Percentiles rank a stretch among this genome's conserved stretches.
Evolutionary conservation across 2,113 vertebrate species (phyloP).

Genomic region (Takifugu bimaculatus): DNA sequence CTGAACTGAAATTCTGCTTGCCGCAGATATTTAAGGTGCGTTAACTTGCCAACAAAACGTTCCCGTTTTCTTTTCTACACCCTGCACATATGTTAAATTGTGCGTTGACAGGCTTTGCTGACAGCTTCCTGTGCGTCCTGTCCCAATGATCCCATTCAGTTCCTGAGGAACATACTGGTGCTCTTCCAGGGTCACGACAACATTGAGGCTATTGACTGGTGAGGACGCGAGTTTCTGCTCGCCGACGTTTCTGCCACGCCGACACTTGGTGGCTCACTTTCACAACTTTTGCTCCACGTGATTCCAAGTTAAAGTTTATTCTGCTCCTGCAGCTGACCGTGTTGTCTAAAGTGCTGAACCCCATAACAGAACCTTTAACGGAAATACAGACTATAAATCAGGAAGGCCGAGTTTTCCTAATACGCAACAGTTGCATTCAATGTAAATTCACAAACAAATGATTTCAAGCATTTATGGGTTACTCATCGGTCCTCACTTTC

Average conservation of each 20-base stretch:
- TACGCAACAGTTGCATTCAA: too few species aligned
- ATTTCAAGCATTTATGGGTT: too few species aligned
- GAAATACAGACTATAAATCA: too few species aligned
- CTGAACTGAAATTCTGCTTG: background rate
- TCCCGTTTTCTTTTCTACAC: too few species aligned
- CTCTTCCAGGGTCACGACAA: conserved; percentile 35
- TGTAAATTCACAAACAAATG: too few species aligned
- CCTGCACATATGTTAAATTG: background rate
- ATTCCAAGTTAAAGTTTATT: too few species aligned
- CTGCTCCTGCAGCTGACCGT: too few species aligned
- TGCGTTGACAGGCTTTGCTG: conserved; percentile 38
- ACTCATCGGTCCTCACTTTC: too few species aligned
- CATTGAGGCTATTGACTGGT: conserved; percentile 45
- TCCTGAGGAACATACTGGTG: conserved; percentile 37
- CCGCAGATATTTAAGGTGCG: background rate
- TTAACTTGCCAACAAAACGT: background rate
- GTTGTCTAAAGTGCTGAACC: too few species aligned
- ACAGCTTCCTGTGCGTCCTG: conserved; percentile 38
- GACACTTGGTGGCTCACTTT: conserved; percentile 52
- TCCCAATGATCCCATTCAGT: conserved; percentile 47
- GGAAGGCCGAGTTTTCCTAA: too few species aligned
- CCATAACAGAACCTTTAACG: too few species aligned
- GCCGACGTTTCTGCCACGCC: background rate
- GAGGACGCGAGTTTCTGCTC: background rate
- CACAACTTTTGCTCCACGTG: conserved; percentile 16